Conservation (phyloP, 2,888 invertebrate genomes). For the Lampropteryx suffumata region DNA sequence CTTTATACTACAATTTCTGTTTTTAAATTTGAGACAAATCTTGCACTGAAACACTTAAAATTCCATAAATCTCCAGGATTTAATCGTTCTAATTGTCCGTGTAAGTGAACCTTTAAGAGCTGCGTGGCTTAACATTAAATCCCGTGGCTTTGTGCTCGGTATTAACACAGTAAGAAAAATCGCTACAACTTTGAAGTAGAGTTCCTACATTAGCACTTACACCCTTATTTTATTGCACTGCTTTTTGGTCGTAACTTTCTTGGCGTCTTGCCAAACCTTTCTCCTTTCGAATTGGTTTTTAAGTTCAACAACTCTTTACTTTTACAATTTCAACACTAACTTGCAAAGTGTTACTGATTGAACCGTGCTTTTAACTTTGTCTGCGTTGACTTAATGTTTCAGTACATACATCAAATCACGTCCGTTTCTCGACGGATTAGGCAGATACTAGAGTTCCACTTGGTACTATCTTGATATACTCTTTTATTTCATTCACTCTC, state of each 20-base stretch:
- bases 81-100: too few relatives aligned
- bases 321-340: constrained; percentile 7
- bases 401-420: too few relatives aligned
- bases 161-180: constrained; percentile 9
- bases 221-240: constrained; percentile 16
- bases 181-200: constrained; percentile 4
- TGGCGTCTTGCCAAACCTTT: constrained; percentile 18
- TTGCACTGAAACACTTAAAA: too few relatives aligned
- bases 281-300: constrained; percentile 19
- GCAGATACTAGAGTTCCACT: too few relatives aligned
- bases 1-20: too few relatives aligned
- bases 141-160: neutral
- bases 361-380: neutral
- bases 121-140: neutral
- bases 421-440: too few relatives aligned
- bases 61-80: too few relatives aligned
- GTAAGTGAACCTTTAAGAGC: too few relatives aligned
- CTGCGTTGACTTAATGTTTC: neutral
- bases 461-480: too few relatives aligned
- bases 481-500: too few relatives aligned
- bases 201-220: constrained; percentile 8
- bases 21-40: too few relatives aligned
- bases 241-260: constrained; percentile 20
- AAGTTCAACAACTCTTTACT: constrained; percentile 14
- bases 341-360: constrained; percentile 5